Conservation (phyloP, 1,140 invertebrate genomes). For the Drosophila arizonae region DNA sequence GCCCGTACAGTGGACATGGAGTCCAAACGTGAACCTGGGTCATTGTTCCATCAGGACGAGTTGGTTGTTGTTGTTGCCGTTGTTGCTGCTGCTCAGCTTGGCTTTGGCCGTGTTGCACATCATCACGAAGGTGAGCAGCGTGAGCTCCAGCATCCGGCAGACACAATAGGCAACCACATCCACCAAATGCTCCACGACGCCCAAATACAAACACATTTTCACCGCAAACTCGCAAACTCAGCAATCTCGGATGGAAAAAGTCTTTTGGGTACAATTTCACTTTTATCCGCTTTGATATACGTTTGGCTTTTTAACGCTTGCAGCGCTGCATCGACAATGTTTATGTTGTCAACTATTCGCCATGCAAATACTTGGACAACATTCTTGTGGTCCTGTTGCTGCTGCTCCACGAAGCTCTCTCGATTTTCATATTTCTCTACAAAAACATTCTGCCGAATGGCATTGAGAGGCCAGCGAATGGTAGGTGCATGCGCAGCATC, state of each 20-base stretch:
- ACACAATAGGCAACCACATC: slow-evolving; percentile 73
- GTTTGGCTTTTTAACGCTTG: slow-evolving; percentile 8
- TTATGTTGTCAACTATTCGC: slow-evolving; percentile 18
- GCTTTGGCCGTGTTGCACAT: slow-evolving; percentile 58
- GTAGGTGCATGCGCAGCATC: slow-evolving; percentile 27
- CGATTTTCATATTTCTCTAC: slow-evolving; percentile 30
- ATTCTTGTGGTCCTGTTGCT: slow-evolving; percentile 39
- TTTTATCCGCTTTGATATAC: neutral
- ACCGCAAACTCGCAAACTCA: neutral
- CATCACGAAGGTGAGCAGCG: slow-evolving; percentile 69
- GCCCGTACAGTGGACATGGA: slow-evolving; percentile 2
- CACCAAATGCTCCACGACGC: slow-evolving; percentile 65
- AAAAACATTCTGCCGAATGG: slow-evolving; percentile 22
- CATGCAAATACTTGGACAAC: slow-evolving; percentile 23
- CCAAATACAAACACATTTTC: slow-evolving; percentile 70
- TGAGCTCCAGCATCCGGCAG: slow-evolving; percentile 71
- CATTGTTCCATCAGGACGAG: slow-evolving; percentile 29
- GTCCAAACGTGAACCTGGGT: slow-evolving; percentile 5
- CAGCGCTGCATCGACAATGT: slow-evolving; percentile 21
- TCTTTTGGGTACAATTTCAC: neutral
- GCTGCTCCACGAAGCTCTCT: slow-evolving; percentile 21
- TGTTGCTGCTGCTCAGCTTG: slow-evolving; percentile 45
- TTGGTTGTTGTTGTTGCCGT: slow-evolving; percentile 18
- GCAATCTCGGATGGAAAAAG: neutral
- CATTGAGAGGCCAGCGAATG: neutral